Percentiles rank a stretch among this genome's conserved stretches.
These are phyloP conservation scores for Montipora capricornis DNA, from an alignment of 64 coral and sea anemone species.

Conservation along the genomic window DNA sequence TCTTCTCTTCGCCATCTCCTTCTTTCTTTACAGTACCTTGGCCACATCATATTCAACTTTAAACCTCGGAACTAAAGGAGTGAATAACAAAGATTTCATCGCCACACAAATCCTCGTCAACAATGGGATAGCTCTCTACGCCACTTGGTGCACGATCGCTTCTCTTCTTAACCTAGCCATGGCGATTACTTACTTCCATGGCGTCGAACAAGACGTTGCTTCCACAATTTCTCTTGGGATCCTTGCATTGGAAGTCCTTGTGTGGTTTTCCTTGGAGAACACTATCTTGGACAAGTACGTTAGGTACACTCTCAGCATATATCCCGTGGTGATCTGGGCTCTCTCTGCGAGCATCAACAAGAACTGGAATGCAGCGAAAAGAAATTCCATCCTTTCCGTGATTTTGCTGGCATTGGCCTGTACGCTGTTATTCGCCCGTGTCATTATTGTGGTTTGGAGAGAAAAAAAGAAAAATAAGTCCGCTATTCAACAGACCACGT, in stretches of 20 bases:
- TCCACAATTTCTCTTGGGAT: slow-evolving; percentile 38
- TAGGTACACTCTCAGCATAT: slow-evolving; percentile 56
- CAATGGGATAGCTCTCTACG: slow-evolving; percentile 84
- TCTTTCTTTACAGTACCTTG: slow-evolving; percentile 53
- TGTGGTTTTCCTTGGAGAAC: slow-evolving; percentile 77
- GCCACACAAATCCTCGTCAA: slow-evolving; percentile 67
- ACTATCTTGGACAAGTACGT: slow-evolving; percentile 57
- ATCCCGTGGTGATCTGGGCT: slow-evolving; percentile 62
- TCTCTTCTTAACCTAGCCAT: slow-evolving; percentile 72
- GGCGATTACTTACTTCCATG: slow-evolving; percentile 69
- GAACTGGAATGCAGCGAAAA: slow-evolving; percentile 51
- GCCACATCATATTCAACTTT: slow-evolving; percentile 52
- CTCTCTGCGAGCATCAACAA: slow-evolving; percentile 70
- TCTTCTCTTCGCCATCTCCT: slow-evolving; percentile 46
- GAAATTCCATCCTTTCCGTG: slow-evolving; percentile 58
- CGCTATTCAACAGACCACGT: not conserved
- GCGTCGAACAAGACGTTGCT: slow-evolving; percentile 34
- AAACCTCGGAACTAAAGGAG: slow-evolving; percentile 23
- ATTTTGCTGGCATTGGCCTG: slow-evolving; percentile 47
- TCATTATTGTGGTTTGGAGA: slow-evolving; percentile 51
- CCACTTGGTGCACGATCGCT: slow-evolving; percentile 85
- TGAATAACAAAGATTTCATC: slow-evolving; percentile 62
- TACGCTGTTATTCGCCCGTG: slow-evolving; percentile 24
- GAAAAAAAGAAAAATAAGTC: not conserved
- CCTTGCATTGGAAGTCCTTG: slow-evolving; percentile 54